Evolutionary conservation across 1,140 invertebrate species (phyloP), one percentile per base, ranked within the genome.

Genomic region (Drosophila tristis): DNA sequence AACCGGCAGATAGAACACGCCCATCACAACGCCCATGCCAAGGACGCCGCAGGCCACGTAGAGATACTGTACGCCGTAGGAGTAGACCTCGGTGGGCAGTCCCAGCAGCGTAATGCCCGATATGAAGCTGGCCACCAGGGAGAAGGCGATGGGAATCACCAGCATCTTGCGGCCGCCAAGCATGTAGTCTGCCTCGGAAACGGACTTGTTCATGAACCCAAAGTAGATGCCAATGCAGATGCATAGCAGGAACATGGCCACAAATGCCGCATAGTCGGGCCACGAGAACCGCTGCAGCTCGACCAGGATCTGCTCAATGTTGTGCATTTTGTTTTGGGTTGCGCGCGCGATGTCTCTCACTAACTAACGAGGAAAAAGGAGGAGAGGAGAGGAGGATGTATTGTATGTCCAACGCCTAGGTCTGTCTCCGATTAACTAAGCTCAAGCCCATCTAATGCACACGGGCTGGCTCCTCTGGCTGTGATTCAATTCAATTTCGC

Each of bases 51-150:
- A 85, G 1, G 94, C 91, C 7, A 96, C 94, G 72, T 94, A 95
- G 1, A 95, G 91, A 79, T 96, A 97, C 81, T 97, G 96, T 0
- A 96, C 96, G 0, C 97, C 97, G 85, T 96, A 97, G 2, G 96
- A 95, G 80, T 98, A 98, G 90, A 98, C 96, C 93, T 99, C 98
- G 0, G 97, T 96, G 0, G 98, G 97, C 1, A 97, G 93, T 5
- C 97, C 97, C 2, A 98, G 93, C n/a, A 98, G 92, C 0, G 97
- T 97, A 54, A 98, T 98, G 13, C 97, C 97, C 1, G 97, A 98
- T 92, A 98, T 96, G 86, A 98, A 98, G 92, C 96, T 93, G 39
- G 95, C 94, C 55, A 94, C 92, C 23, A 95, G 71, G 0, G 94
- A 94, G 75, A 94, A 92, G 25, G 94, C 93, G 23, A 94, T 93